Percentiles rank a stretch among this genome's conserved stretches.
Conservation (phyloP, 2,888 invertebrate species). For the Anoncus sp. region DNA sequence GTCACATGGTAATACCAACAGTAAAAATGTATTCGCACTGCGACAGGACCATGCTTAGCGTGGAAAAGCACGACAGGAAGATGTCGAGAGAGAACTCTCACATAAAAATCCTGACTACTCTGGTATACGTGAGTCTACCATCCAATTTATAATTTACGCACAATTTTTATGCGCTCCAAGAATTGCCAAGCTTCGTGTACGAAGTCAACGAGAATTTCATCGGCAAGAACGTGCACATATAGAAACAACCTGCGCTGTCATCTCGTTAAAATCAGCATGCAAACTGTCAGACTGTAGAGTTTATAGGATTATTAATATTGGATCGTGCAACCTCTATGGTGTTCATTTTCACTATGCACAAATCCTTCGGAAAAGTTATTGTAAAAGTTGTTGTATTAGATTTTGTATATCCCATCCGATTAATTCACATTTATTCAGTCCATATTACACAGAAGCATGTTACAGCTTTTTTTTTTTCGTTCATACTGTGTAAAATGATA, state of each 20-base stretch:
- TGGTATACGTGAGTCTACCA: constrained; percentile 32
- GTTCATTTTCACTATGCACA: too few species aligned
- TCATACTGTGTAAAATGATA: too few species aligned
- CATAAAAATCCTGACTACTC: constrained; percentile 16
- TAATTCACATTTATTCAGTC: too few species aligned
- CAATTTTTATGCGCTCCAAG: constrained; percentile 69
- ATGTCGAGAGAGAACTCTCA: neutral
- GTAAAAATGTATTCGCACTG: constrained; percentile 76
- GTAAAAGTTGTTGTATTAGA: too few species aligned
- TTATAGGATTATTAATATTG: neutral
- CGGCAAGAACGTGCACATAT: neutral
- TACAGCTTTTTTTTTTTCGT: too few species aligned
- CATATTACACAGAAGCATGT: too few species aligned
- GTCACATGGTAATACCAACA: constrained; percentile 68
- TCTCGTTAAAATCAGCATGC: constrained; percentile 43
- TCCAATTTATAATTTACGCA: constrained; percentile 72
- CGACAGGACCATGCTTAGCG: constrained; percentile 77
- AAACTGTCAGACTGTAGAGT: too few species aligned
- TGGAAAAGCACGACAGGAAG: constrained; percentile 50
- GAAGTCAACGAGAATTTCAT: neutral
- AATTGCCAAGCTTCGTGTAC: neutral
- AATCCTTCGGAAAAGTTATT: too few species aligned
- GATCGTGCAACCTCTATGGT: too few species aligned
- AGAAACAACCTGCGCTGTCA: neutral
- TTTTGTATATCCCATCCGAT: too few species aligned